These are phyloP conservation scores for Ceratosolen fusciceps DNA, from an alignment of 1,140 invertebrate species.

Conservation along the genomic window DNA sequence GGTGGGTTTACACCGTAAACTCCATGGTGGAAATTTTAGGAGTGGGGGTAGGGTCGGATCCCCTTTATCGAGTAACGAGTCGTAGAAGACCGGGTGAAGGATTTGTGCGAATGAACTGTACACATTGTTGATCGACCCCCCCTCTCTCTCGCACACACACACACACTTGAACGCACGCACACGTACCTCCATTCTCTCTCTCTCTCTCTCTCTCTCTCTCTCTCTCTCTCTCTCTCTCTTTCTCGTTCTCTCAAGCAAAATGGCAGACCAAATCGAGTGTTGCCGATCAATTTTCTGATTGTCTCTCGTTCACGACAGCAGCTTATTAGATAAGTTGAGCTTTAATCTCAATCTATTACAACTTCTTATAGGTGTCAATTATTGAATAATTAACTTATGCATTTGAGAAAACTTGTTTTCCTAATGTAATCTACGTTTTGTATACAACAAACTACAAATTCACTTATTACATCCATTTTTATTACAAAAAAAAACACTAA, in stretches of 20 bases:
- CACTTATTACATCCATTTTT: too few species aligned
- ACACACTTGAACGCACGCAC: too few species aligned
- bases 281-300: background rate
- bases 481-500: too few species aligned
- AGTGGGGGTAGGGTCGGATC: slow-evolving; percentile 9
- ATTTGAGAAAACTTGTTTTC: too few species aligned
- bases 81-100: slow-evolving; percentile 1
- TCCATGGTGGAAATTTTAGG: background rate
- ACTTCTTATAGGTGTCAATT: too few species aligned
- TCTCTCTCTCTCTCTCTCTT: background rate
- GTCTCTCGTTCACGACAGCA: background rate
- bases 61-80: slow-evolving; percentile 30
- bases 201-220: too few species aligned
- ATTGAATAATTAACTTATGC: too few species aligned
- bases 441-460: too few species aligned
- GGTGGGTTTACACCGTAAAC: slow-evolving; percentile 3
- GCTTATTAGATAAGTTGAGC: background rate
- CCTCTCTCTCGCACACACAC: too few species aligned
- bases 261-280: background rate
- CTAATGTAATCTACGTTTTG: too few species aligned
- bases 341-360: too few species aligned
- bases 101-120: background rate
- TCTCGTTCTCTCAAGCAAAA: background rate
- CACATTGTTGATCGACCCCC: background rate
- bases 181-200: too few species aligned